These are phyloP conservation scores for Drosophila seguyi DNA, from an alignment of 1,140 invertebrate species.

Conservation along the genomic window DNA sequence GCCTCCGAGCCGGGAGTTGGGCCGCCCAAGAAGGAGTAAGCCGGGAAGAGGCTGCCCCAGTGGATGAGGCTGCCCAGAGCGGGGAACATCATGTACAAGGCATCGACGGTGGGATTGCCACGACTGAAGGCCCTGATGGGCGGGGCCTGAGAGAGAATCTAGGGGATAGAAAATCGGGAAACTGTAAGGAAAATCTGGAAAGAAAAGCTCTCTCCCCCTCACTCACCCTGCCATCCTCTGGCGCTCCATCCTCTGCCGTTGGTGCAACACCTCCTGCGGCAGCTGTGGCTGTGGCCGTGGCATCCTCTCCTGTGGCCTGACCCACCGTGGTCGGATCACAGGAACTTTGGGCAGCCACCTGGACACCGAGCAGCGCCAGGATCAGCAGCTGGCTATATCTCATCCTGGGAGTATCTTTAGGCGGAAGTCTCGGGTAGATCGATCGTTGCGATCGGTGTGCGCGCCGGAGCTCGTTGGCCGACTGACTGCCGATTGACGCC, in stretches of 20 bases:
- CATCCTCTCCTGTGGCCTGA: conserved; percentile 8
- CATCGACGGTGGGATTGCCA: conserved; percentile 56
- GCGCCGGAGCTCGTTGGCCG: conserved; percentile 57
- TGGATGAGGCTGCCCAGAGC: conserved; percentile 60
- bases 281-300: background rate
- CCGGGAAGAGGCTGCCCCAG: conserved; percentile 70
- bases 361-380: conserved; percentile 42
- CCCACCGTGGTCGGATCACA: conserved; percentile 1
- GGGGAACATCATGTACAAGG: conserved; percentile 65
- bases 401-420: conserved; percentile 33
- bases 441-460: conserved; percentile 45
- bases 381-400: conserved; percentile 54
- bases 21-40: conserved; percentile 50
- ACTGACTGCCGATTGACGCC: conserved; percentile 52
- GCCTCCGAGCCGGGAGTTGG: conserved; percentile 19
- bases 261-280: no score
- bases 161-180: no score
- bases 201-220: no score
- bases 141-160: conserved; percentile 61
- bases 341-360: conserved; percentile 37
- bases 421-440: conserved; percentile 4
- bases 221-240: conserved; percentile 29
- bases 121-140: conserved; percentile 17
- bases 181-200: no score
- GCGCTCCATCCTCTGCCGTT: background rate